Conservation (phyloP, 2,888 invertebrate genomes). For the Orchesellides sinensis region DNA sequence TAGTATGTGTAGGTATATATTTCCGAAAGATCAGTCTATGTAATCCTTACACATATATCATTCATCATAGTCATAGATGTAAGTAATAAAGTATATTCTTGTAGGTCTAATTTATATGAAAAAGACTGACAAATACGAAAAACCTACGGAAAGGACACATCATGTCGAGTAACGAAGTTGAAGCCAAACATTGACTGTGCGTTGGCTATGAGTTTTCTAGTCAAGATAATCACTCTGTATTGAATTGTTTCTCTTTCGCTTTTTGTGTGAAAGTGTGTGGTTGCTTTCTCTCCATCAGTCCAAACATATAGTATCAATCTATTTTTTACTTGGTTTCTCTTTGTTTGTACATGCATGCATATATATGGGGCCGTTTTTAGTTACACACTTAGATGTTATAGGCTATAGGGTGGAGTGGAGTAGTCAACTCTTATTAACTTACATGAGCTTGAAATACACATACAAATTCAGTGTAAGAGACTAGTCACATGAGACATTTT, state of each 20-base stretch:
- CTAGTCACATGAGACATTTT: background rate
- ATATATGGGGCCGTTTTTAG: too few species aligned
- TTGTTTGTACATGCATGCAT: too few species aligned
- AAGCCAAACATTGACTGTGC: background rate
- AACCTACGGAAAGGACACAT: background rate
- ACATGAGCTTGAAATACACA: background rate
- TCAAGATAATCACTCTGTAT: slow-evolving; percentile 22
- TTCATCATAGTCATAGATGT: background rate
- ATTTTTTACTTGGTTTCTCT: background rate
- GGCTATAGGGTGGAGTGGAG: background rate
- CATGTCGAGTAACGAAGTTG: background rate
- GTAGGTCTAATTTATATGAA: background rate
- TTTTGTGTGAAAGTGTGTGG: slow-evolving; percentile 24
- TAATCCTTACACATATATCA: background rate
- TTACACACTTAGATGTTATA: too few species aligned
- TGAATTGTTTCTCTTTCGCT: background rate
- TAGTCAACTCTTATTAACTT: background rate
- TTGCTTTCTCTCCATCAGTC: slow-evolving; percentile 29
- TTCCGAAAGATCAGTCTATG: slow-evolving; percentile 14
- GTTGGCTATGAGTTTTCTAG: background rate
- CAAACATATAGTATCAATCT: slow-evolving; percentile 14
- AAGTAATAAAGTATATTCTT: background rate
- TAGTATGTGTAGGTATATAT: slow-evolving; percentile 2
- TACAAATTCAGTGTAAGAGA: slow-evolving; percentile 37
- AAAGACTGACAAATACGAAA: background rate